Percentiles rank a stretch among this genome's conserved stretches.
Evolutionary conservation across 37 sponge, comb jelly and placozoan genomes (phyloP).

Genomic region (Halisarca cf. caerulea): DNA sequence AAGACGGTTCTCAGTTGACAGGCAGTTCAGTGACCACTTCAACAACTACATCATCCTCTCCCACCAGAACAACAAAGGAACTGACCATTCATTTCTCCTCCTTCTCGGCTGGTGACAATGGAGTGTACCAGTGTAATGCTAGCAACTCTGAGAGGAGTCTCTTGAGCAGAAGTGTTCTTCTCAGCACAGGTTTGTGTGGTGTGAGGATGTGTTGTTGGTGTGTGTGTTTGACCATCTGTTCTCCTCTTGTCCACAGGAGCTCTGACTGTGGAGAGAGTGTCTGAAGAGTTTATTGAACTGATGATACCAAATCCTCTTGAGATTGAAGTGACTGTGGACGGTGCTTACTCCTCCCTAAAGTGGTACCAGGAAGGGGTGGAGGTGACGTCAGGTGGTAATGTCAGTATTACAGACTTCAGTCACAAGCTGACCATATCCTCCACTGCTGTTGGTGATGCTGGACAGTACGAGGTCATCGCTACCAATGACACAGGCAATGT

Average conservation of each 20-base stretch:
- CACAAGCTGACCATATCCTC: not conserved
- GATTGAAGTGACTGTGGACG: not conserved
- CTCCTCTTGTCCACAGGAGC: not conserved
- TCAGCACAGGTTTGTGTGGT: slow-evolving; percentile 9
- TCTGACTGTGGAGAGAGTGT: not conserved
- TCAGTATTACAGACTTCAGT: slow-evolving; percentile 11
- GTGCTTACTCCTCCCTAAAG: slow-evolving; percentile 3
- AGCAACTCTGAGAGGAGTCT: not conserved
- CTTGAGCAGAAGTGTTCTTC: slow-evolving; percentile 8
- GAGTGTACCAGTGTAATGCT: slow-evolving; percentile 1
- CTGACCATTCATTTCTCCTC: not conserved
- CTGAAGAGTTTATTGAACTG: slow-evolving; percentile 13
- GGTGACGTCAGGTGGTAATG: not conserved
- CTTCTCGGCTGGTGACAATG: not conserved
- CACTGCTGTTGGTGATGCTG: slow-evolving; percentile 1
- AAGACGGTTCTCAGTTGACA: not conserved
- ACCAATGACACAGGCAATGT: not conserved
- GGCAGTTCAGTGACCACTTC: not conserved
- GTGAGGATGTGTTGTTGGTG: too few relatives aligned
- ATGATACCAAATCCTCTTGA: not conserved
- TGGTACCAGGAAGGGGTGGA: slow-evolving; percentile 3
- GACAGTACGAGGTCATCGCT: too few relatives aligned
- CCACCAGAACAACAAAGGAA: not conserved
- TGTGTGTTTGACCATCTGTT: too few relatives aligned
- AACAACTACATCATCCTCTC: not conserved